These are phyloP conservation scores for rat (Rattus norvegicus) DNA, from an alignment of 2,113 vertebrate genomes.

Conservation along the genomic window GRCr8 NC_086026.1:36635501-36636000, in stretches of 20 bases:
- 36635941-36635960: neutral
- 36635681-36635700: neutral
- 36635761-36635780: neutral
- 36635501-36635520: neutral
- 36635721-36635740: neutral
- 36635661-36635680: neutral
- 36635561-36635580: neutral
- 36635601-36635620: neutral
- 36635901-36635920: neutral
- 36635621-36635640: neutral
- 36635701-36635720: neutral
- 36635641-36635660: neutral
- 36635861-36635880: neutral
- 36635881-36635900: fast-evolving
- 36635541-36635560: neutral
- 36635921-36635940: neutral
- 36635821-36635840: neutral
- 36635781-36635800: neutral
- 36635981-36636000: neutral
- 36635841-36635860: neutral
- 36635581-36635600: too few species aligned
- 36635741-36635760: neutral
- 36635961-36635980: fast-evolving
- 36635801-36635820: neutral
- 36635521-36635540: neutral